These are phyloP conservation scores for Pseudochirops cupreus DNA, from an alignment of 2,797 vertebrate genomes.

Conservation along the genomic window DNA sequence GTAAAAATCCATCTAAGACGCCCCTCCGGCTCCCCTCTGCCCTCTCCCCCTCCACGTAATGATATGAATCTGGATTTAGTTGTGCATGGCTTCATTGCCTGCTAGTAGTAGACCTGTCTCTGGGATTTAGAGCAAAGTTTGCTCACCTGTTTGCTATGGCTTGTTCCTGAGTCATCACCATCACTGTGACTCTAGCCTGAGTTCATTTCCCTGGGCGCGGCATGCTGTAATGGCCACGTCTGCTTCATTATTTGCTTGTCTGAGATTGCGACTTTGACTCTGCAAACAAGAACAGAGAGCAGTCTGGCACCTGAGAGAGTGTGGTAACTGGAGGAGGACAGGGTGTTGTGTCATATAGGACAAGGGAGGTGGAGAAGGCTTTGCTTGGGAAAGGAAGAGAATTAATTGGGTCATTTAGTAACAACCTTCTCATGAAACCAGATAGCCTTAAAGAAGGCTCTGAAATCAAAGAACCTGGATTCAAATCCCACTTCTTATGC, in stretches of 20 bases:
- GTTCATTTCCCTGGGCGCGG: neutral
- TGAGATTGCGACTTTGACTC: neutral
- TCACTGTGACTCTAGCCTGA: neutral
- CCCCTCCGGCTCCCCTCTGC: neutral
- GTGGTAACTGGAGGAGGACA: neutral
- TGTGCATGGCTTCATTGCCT: neutral
- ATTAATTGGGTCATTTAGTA: accelerated
- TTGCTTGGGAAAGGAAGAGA: neutral
- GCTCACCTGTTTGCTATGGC: neutral
- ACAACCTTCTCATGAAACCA: neutral
- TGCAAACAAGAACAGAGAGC: neutral
- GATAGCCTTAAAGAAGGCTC: neutral
- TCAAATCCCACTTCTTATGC: neutral
- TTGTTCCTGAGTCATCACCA: too few species aligned
- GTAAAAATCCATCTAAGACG: constrained; percentile 75
- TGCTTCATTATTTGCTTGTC: neutral
- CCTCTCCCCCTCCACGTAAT: neutral
- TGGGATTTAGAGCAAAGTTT: neutral
- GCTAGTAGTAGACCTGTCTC: neutral
- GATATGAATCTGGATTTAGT: neutral
- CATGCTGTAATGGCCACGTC: neutral
- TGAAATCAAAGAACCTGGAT: neutral
- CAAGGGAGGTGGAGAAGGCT: neutral
- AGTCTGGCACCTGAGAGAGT: neutral
- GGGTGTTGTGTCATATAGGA: neutral